Evolutionary conservation across 2,888 invertebrate species (phyloP).

Genomic region (Apamea epomidion): DNA sequence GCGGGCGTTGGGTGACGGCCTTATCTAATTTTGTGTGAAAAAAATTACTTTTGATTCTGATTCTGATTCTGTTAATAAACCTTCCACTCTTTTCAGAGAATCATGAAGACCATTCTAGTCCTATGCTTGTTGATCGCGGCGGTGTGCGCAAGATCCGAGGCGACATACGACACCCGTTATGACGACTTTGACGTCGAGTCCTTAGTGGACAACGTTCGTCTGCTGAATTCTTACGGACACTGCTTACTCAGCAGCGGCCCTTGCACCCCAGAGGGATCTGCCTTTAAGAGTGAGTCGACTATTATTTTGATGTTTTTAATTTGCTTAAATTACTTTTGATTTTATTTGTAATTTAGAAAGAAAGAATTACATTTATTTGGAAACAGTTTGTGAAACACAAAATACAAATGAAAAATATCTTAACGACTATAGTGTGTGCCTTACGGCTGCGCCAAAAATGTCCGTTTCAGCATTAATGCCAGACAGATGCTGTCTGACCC

Average conservation of each 20-base stretch:
- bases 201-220: constrained; percentile 91
- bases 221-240: constrained; percentile 92
- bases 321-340: background rate
- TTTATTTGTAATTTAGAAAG: background rate
- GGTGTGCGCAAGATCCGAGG: constrained; percentile 81
- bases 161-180: constrained; percentile 91
- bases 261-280: constrained; percentile 93
- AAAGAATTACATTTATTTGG: background rate
- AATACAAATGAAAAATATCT: background rate
- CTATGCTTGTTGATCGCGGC: constrained; percentile 74
- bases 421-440: too few species aligned
- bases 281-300: constrained; percentile 92
- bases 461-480: background rate
- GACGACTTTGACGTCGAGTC: constrained; percentile 93
- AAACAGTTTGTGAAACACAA: background rate
- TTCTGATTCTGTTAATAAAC: background rate
- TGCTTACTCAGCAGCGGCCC: constrained; percentile 92
- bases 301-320: background rate
- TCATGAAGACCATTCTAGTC: constrained; percentile 76
- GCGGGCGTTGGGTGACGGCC: too few species aligned
- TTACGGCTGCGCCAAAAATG: background rate
- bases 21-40: too few species aligned
- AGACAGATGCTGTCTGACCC: background rate
- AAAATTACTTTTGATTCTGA: too few species aligned
- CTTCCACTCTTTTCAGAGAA: constrained; percentile 53